Conservation (phyloP, 2,797 vertebrate species). For the Heteromormyrus szaboi region DNA sequence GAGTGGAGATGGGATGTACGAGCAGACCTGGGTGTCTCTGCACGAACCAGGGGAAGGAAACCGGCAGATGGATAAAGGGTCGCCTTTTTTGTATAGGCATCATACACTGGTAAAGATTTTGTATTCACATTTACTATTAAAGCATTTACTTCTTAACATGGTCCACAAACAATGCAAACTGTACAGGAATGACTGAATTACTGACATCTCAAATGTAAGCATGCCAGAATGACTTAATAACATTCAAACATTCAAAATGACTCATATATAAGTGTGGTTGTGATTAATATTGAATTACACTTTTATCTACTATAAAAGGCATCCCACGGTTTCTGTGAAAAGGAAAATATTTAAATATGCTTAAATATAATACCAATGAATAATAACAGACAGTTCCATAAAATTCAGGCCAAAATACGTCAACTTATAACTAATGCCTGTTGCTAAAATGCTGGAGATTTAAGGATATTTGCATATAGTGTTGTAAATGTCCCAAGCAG, state of each 20-base stretch:
- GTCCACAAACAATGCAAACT: neutral
- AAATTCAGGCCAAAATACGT: neutral
- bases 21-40: neutral
- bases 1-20: conserved; percentile 17
- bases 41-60: neutral
- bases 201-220: neutral
- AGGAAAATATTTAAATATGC: neutral
- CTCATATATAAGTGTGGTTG: neutral
- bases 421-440: neutral
- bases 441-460: neutral
- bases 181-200: neutral
- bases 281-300: neutral
- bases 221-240: neutral
- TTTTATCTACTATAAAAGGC: neutral
- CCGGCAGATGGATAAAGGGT: neutral
- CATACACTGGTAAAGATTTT: neutral
- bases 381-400: neutral
- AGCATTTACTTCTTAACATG: neutral
- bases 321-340: neutral
- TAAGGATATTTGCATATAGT: neutral
- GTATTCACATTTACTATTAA: neutral
- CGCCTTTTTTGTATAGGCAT: neutral
- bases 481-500: neutral
- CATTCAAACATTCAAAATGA: conserved; percentile 1
- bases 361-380: neutral